Percentiles rank a stretch among this genome's conserved stretches.
Conservation (phyloP, 1,140 invertebrate species). For the Lucilia sericata region DNA sequence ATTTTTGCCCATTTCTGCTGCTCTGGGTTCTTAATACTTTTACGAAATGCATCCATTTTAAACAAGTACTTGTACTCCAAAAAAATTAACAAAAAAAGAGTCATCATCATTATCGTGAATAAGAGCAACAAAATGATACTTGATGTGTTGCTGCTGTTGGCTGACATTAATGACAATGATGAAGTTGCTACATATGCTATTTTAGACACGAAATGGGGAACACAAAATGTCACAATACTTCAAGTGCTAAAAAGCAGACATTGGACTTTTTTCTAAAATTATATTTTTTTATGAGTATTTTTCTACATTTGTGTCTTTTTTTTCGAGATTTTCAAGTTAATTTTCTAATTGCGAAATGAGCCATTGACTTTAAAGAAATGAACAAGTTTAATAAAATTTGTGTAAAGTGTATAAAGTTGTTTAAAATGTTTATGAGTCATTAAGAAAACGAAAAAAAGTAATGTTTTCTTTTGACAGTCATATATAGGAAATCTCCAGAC, state of each 20-base stretch:
- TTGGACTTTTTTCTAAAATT: not conserved
- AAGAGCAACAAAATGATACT: not conserved
- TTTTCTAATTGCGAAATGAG: constrained; percentile 13
- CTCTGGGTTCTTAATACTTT: not conserved
- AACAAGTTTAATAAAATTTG: constrained; percentile 7
- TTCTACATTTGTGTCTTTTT: not conserved
- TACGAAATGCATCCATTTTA: not conserved
- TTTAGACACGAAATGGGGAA: constrained; percentile 15
- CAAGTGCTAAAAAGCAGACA: constrained; percentile 14
- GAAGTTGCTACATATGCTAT: constrained; percentile 1
- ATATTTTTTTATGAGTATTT: not conserved
- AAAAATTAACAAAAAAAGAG: no score
- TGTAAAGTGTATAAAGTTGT: no score
- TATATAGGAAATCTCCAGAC: no score
- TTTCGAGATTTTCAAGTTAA: not conserved
- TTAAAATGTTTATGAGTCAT: no score
- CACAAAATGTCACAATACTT: not conserved
- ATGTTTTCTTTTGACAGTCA: no score
- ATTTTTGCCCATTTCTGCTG: not conserved
- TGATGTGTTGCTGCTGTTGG: not conserved
- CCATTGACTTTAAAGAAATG: not conserved
- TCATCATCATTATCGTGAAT: no score
- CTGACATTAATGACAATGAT: not conserved
- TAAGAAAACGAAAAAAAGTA: no score
- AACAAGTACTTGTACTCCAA: constrained; percentile 3